phyloP scores from a whole-genome alignment of 2,888 invertebrate genomes.

The Pachydiplax longipennis region DNA sequence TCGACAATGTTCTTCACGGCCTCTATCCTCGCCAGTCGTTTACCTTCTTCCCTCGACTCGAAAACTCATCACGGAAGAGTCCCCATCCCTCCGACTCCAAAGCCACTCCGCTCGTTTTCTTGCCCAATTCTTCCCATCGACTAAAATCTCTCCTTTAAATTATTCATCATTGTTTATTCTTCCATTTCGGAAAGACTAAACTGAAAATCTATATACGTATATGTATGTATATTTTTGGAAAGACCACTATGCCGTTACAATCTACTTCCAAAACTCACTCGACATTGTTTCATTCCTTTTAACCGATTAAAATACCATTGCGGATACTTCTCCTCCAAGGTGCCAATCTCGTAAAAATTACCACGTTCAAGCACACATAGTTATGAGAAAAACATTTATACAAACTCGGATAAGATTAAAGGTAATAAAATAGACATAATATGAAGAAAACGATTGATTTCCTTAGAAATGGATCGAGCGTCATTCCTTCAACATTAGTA shows the following conservation, averaged over 20 bases:
- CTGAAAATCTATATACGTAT: not conserved
- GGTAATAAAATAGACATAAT: too few relatives aligned
- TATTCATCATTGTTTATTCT: conserved; percentile 38
- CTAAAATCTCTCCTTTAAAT: conserved; percentile 16
- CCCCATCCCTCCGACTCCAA: not conserved
- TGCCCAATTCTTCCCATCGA: not conserved
- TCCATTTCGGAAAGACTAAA: conserved; percentile 7
- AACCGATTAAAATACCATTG: not conserved
- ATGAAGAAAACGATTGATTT: too few relatives aligned
- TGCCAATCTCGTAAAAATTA: too few relatives aligned
- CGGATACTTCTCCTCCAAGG: not conserved
- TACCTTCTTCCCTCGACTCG: not conserved
- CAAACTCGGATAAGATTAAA: too few relatives aligned
- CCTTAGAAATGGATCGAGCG: too few relatives aligned
- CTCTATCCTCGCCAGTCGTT: not conserved
- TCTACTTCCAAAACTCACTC: not conserved
- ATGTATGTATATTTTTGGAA: not conserved
- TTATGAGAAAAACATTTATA: too few relatives aligned
- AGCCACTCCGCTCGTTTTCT: not conserved
- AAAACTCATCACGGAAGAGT: not conserved
- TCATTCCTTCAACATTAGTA: too few relatives aligned
- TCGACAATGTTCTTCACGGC: conserved; percentile 43
- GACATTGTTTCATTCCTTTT: not conserved
- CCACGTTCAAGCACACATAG: too few relatives aligned
- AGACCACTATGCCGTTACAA: not conserved